phyloP scores from a whole-genome alignment of 2,888 invertebrate species.

The Drosophila multiciliata region DNA sequence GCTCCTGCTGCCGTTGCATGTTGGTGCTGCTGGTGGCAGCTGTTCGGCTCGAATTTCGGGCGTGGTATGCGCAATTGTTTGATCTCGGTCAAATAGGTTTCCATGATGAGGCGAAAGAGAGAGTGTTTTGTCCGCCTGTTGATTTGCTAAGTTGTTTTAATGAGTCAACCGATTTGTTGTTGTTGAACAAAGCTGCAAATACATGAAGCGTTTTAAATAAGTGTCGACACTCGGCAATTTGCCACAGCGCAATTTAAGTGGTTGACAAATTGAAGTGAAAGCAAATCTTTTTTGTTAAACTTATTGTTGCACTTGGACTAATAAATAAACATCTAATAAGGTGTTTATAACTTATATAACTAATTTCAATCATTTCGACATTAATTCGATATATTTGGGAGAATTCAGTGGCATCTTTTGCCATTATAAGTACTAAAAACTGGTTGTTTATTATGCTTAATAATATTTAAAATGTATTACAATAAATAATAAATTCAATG shows the following conservation, averaged over 20 bases:
- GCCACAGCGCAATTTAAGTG: constrained; percentile 6
- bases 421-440: neutral
- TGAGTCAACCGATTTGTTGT: constrained; percentile 61
- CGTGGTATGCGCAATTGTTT: constrained; percentile 93
- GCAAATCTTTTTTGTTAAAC: neutral
- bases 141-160: constrained; percentile 65
- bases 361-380: rapidly evolving
- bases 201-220: constrained; percentile 4
- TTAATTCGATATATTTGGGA: neutral
- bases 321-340: neutral
- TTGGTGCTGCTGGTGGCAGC: constrained; percentile 77
- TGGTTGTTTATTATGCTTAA: neutral
- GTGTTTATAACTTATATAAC: neutral
- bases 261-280: constrained; percentile 23
- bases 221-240: constrained; percentile 12
- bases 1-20: constrained; percentile 43
- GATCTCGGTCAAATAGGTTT: constrained; percentile 93
- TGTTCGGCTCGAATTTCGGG: constrained; percentile 89
- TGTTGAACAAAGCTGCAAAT: constrained; percentile 61
- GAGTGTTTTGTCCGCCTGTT: constrained; percentile 52
- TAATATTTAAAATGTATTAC: neutral
- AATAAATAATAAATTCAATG: neutral
- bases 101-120: constrained; percentile 86
- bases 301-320: neutral
- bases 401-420: neutral